Evolutionary conservation across 2,113 vertebrate genomes (phyloP).

Genomic region (Barnardius zonarius): DNA sequence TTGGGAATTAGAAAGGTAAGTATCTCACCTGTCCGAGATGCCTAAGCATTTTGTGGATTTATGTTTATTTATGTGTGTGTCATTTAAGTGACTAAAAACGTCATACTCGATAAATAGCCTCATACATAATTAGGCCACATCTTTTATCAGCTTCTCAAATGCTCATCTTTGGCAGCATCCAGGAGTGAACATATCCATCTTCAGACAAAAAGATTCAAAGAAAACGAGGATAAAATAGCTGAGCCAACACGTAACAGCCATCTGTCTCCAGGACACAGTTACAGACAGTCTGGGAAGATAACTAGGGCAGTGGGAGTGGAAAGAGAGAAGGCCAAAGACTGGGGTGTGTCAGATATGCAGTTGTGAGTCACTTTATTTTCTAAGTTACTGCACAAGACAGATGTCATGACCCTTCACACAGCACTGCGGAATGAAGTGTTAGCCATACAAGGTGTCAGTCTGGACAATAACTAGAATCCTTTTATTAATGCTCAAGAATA

Average conservation of each 20-base stretch:
- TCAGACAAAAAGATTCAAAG: neutral
- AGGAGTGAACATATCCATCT: neutral
- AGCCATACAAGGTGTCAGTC: neutral
- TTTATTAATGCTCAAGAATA: neutral
- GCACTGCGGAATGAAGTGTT: neutral
- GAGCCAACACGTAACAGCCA: neutral
- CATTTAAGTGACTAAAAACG: neutral
- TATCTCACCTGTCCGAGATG: neutral
- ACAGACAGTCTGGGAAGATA: constrained; percentile 30
- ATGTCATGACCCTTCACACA: neutral
- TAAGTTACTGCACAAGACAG: neutral
- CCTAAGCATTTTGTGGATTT: neutral
- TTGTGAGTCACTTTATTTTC: constrained; percentile 9
- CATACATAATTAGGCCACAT: neutral
- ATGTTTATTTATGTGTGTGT: neutral
- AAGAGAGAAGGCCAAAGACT: neutral
- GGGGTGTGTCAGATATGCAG: neutral
- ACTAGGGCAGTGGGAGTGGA: neutral
- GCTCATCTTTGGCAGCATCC: neutral
- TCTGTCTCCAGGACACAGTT: neutral
- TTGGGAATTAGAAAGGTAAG: constrained; percentile 12
- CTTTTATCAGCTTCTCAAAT: neutral
- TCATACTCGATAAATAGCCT: neutral
- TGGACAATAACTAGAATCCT: neutral
- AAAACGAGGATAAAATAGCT: constrained; percentile 20